Percentiles rank a stretch among this genome's conserved stretches.
phyloP scores from a whole-genome alignment of 2,888 invertebrate genomes.

The Monochamus alternatus region DNA sequence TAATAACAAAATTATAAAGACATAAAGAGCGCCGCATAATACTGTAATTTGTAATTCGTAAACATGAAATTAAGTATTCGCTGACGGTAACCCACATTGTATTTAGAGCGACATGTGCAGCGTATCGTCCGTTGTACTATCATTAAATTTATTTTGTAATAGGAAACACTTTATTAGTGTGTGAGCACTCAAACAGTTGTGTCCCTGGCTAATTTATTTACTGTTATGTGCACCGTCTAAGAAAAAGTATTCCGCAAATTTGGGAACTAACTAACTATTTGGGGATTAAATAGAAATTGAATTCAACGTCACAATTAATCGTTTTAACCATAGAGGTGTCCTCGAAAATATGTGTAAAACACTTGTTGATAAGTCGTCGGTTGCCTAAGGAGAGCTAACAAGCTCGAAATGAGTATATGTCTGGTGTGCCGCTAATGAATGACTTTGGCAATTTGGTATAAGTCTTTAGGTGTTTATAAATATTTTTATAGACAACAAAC shows the following conservation, averaged over 20 bases:
- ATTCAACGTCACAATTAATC: no score
- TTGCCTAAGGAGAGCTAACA: no score
- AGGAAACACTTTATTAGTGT: conserved; percentile 32
- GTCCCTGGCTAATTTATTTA: conserved; percentile 21
- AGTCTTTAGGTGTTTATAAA: no score
- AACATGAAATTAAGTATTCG: conserved; percentile 18
- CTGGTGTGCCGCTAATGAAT: no score
- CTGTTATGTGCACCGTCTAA: background rate
- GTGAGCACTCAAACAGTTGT: conserved; percentile 9
- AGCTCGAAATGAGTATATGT: no score
- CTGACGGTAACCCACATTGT: conserved; percentile 30
- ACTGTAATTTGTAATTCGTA: conserved; percentile 5
- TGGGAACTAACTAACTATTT: background rate
- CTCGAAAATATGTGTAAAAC: no score
- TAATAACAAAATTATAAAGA: conserved; percentile 18
- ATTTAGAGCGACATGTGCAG: conserved; percentile 35
- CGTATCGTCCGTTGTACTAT: conserved; percentile 15
- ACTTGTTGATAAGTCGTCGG: no score
- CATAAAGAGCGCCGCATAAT: conserved; percentile 1
- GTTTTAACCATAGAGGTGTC: no score
- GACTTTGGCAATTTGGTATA: no score
- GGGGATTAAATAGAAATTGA: background rate
- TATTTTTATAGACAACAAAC: no score
- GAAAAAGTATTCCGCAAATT: background rate
- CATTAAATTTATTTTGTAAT: conserved; percentile 28